Evolutionary conservation across 2,113 vertebrate species (phyloP).

Genomic region (Theristicus caerulescens): DNA sequence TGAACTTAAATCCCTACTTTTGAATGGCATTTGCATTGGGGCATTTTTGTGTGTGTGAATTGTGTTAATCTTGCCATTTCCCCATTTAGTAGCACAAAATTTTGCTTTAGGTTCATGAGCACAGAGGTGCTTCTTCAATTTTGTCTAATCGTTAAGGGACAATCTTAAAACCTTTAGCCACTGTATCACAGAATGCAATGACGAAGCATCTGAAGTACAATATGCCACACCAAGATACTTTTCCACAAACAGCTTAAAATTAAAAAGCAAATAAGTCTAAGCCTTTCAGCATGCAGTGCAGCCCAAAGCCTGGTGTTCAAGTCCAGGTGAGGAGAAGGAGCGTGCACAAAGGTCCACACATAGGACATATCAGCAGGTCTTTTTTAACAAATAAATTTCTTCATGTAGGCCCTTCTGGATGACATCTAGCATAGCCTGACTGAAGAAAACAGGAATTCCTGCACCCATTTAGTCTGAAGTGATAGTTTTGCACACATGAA

Average conservation of each 20-base stretch:
- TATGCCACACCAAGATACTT: neutral
- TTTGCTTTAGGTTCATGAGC: neutral
- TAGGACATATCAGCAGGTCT: neutral
- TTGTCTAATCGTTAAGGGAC: neutral
- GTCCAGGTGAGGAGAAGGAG: neutral
- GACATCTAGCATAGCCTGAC: neutral
- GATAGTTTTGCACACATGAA: neutral
- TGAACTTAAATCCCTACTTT: neutral
- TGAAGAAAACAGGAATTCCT: neutral
- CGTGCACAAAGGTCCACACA: fast-evolving
- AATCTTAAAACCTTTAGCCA: neutral
- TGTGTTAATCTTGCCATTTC: neutral
- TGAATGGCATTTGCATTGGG: neutral
- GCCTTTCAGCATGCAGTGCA: neutral
- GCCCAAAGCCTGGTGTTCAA: neutral
- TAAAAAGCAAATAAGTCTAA: neutral
- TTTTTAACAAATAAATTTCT: neutral
- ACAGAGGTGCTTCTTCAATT: neutral
- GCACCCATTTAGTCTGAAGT: neutral
- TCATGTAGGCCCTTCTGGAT: neutral
- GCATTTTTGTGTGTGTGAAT: neutral
- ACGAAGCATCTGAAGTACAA: neutral
- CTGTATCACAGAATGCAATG: neutral
- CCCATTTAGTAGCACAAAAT: neutral
- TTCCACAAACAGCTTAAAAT: neutral